Evolutionary conservation across 1,140 invertebrate species (phyloP).

Genomic region (Papilio aristodemus): DNA sequence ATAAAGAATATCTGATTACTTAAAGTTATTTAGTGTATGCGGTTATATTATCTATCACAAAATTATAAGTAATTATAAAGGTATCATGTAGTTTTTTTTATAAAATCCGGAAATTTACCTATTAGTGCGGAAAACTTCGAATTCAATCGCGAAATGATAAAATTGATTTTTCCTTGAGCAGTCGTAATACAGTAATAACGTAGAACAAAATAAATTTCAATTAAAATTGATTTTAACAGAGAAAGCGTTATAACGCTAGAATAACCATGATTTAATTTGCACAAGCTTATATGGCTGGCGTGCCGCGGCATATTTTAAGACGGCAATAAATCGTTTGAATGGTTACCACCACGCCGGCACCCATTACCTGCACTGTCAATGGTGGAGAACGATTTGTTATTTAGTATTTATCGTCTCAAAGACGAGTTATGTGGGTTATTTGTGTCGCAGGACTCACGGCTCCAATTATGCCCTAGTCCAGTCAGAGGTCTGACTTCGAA

Average conservation of each 20-base stretch:
- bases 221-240: constrained; percentile 7
- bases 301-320: constrained; percentile 41
- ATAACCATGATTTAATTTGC: constrained; percentile 28
- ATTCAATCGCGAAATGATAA: too few relatives aligned
- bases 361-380: constrained; percentile 53
- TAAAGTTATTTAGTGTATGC: background rate
- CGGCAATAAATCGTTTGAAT: constrained; percentile 57
- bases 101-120: too few relatives aligned
- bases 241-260: background rate
- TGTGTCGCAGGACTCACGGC: constrained; percentile 47
- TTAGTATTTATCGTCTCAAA: constrained; percentile 57
- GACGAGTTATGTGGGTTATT: constrained; percentile 55
- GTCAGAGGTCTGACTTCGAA: background rate
- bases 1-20: background rate
- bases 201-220: background rate
- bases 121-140: too few relatives aligned
- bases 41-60: background rate
- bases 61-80: too few relatives aligned
- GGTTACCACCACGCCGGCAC: constrained; percentile 45
- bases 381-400: constrained; percentile 58
- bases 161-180: too few relatives aligned
- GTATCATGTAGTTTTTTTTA: too few relatives aligned
- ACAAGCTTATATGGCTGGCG: constrained; percentile 27
- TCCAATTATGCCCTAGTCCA: constrained; percentile 13
- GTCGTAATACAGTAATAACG: too few relatives aligned